Evolutionary conservation across 2,888 invertebrate genomes (phyloP).

Genomic region (Acronicta leporina): DNA sequence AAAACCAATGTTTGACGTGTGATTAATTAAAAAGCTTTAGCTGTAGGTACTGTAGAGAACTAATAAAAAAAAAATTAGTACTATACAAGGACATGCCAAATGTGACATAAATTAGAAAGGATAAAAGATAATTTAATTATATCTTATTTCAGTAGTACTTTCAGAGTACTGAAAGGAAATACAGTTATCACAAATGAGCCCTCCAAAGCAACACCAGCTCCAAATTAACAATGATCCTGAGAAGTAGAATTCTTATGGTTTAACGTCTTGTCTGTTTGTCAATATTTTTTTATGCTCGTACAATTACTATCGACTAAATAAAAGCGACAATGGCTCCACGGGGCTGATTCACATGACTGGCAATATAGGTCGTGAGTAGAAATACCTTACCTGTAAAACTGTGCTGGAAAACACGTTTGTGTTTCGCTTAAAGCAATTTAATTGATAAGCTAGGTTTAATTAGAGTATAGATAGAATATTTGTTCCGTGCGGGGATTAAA

Average conservation of each 20-base stretch:
- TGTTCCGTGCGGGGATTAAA: no score
- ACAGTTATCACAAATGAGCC: background rate
- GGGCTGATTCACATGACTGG: background rate
- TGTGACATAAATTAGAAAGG: no score
- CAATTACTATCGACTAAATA: conserved; percentile 3
- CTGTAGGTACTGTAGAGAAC: no score
- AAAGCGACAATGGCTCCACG: background rate
- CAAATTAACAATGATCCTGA: background rate
- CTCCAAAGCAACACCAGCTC: background rate
- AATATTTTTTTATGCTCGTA: background rate
- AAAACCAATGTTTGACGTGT: no score
- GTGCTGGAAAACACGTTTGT: background rate
- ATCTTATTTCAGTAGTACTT: no score
- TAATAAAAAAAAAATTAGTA: no score
- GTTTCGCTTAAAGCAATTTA: background rate
- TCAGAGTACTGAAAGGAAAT: background rate
- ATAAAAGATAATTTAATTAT: no score
- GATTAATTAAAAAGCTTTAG: no score
- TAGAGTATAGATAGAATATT: no score
- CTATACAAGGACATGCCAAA: no score
- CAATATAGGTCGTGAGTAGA: background rate
- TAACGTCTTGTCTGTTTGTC: background rate
- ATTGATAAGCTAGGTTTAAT: no score
- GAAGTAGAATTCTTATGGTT: background rate
- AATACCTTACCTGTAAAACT: background rate